Percentiles rank a stretch among this genome's conserved stretches.
These are phyloP conservation scores for Melieria omissa DNA, from an alignment of 2,888 invertebrate genomes.

Conservation along the genomic window DNA sequence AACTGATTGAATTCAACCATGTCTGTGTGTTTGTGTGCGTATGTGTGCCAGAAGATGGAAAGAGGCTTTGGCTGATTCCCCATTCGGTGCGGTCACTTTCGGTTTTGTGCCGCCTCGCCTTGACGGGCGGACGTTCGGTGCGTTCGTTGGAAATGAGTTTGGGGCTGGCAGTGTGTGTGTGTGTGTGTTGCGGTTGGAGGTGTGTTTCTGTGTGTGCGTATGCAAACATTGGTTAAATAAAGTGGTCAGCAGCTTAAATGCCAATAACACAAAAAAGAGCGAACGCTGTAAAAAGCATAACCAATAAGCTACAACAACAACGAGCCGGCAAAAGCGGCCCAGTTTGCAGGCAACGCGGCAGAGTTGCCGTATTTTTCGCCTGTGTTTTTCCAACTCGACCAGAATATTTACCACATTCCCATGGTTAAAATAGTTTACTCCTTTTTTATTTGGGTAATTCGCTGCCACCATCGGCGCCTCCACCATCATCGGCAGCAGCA, in stretches of 20 bases:
- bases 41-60: slow-evolving; percentile 5
- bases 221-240: slow-evolving; percentile 58
- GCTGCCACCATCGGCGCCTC: background rate
- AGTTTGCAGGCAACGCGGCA: background rate
- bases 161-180: background rate
- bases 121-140: no score
- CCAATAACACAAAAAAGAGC: slow-evolving; percentile 30
- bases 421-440: slow-evolving; percentile 44
- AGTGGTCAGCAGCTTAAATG: slow-evolving; percentile 56
- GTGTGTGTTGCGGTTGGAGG: background rate
- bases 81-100: background rate
- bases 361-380: slow-evolving; percentile 1
- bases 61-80: slow-evolving; percentile 11
- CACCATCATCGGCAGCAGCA: no score
- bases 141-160: no score
- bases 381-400: slow-evolving; percentile 38
- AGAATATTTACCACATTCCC: slow-evolving; percentile 51
- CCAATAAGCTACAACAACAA: slow-evolving; percentile 34
- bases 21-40: background rate
- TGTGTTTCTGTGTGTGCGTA: slow-evolving; percentile 21
- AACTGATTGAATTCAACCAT: slow-evolving; percentile 22
- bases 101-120: no score
- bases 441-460: slow-evolving; percentile 5
- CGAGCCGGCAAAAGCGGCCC: slow-evolving; percentile 1
- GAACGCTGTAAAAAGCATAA: slow-evolving; percentile 7